Evolutionary conservation across 2,113 vertebrate species (phyloP).

Genomic region (Melanerpes aurifrons): DNA sequence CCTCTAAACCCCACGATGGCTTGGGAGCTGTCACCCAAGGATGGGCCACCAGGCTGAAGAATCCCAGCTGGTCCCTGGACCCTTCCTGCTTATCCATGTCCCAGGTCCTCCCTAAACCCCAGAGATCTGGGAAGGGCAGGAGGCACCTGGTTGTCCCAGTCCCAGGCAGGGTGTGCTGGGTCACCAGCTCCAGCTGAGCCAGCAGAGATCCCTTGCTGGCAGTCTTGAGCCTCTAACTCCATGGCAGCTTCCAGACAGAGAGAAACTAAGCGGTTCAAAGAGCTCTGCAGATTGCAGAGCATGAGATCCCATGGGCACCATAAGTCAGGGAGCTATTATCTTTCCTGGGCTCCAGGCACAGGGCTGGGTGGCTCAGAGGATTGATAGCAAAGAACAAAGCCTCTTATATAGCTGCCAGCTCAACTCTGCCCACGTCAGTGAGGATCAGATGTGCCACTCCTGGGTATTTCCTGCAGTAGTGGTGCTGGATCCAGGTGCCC

Average conservation of each 20-base stretch:
- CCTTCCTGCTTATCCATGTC: background rate
- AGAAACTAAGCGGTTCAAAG: conserved; percentile 2
- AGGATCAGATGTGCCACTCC: background rate
- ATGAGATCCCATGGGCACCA: background rate
- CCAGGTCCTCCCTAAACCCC: background rate
- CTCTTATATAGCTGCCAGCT: conserved; percentile 52
- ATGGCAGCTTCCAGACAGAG: background rate
- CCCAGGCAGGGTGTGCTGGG: no score
- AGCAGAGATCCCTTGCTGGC: conserved; percentile 14
- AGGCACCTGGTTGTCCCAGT: background rate
- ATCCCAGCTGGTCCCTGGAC: rapidly evolving
- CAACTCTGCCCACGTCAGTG: background rate
- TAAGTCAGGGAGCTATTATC: conserved; percentile 55
- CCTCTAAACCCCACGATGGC: background rate
- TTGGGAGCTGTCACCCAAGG: background rate
- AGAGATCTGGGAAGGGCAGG: background rate
- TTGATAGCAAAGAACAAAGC: conserved; percentile 53
- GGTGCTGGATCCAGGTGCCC: background rate
- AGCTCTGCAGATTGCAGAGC: background rate
- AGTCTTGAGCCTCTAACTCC: background rate
- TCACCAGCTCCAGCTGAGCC: background rate
- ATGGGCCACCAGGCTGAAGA: background rate
- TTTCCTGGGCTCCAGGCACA: background rate
- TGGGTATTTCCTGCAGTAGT: background rate
- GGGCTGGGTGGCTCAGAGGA: conserved; percentile 36